These are phyloP conservation scores for Chloropsis hardwickii DNA, from an alignment of 2,113 vertebrate genomes.

Conservation along the genomic window DNA sequence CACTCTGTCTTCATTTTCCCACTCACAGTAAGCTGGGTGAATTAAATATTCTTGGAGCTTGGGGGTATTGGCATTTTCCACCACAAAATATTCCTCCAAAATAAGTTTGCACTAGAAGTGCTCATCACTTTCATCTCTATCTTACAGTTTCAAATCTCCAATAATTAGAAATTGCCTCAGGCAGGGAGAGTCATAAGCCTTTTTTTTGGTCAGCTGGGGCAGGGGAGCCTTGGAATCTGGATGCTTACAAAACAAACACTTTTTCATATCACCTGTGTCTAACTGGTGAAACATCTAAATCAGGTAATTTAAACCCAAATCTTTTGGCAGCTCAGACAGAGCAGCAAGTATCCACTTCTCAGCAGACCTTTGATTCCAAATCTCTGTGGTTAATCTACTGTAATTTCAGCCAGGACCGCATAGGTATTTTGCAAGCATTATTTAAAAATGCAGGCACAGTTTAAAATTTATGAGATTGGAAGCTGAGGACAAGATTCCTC, in stretches of 20 bases:
- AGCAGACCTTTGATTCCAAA: slow-evolving; percentile 24
- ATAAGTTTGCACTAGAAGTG: not conserved
- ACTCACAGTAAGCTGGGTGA: not conserved
- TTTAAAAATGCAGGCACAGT: not conserved
- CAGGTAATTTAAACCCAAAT: slow-evolving; percentile 39
- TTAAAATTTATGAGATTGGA: slow-evolving; percentile 6
- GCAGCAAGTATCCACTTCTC: not conserved
- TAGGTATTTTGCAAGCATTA: not conserved
- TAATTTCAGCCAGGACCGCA: slow-evolving; percentile 37
- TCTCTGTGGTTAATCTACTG: not conserved
- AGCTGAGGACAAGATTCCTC: not conserved
- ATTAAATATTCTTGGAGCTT: not conserved
- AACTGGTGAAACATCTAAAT: slow-evolving; percentile 24
- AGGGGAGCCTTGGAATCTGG: not conserved
- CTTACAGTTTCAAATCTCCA: not conserved
- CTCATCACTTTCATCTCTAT: not conserved
- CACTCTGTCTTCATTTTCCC: not conserved
- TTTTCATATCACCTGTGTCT: slow-evolving; percentile 26
- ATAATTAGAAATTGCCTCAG: not conserved
- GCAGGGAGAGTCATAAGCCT: not conserved
- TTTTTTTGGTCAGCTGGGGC: not conserved
- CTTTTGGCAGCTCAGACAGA: slow-evolving; percentile 35
- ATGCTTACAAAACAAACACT: slow-evolving; percentile 15
- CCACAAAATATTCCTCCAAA: not conserved
- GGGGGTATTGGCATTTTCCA: not conserved